These are phyloP conservation scores for Chamaea fasciata DNA, from an alignment of 2,113 vertebrate genomes.

Conservation along the genomic window DNA sequence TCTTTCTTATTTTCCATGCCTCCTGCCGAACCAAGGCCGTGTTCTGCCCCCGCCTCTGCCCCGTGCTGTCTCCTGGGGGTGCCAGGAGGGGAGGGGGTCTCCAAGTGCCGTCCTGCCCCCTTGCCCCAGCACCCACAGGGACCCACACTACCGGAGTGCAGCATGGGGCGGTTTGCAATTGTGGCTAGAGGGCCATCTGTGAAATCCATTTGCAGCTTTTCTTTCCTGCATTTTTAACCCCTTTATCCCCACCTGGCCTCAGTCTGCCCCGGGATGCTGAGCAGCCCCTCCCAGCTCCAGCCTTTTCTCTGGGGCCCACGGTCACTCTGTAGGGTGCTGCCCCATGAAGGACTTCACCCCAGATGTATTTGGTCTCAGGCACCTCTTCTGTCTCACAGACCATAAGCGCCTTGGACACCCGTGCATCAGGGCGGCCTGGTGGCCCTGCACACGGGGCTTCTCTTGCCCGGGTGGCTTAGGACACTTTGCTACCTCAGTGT, in stretches of 20 bases:
- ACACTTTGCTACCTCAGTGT: background rate
- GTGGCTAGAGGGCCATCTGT: background rate
- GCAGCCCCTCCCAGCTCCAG: background rate
- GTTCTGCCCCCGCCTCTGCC: background rate
- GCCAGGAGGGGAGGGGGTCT: background rate
- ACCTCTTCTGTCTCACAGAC: background rate
- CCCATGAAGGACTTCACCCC: background rate
- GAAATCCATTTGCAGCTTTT: constrained; percentile 21
- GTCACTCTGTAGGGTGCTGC: background rate
- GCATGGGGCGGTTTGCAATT: background rate
- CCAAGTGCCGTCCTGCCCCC: background rate
- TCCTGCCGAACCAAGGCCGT: background rate
- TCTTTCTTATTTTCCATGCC: constrained; percentile 34
- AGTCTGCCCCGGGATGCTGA: background rate
- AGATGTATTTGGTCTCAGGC: background rate
- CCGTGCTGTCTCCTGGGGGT: fast-evolving
- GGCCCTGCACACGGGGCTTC: too few species aligned
- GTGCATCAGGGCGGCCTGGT: fast-evolving
- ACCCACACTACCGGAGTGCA: background rate
- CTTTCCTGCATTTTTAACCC: constrained; percentile 41
- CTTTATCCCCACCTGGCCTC: background rate
- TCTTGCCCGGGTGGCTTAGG: background rate
- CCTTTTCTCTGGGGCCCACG: background rate
- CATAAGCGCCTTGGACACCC: background rate
- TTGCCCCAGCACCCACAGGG: background rate